Evolutionary conservation across 1,140 invertebrate genomes (phyloP).

Genomic region (Pygmarrhopalites habei): DNA sequence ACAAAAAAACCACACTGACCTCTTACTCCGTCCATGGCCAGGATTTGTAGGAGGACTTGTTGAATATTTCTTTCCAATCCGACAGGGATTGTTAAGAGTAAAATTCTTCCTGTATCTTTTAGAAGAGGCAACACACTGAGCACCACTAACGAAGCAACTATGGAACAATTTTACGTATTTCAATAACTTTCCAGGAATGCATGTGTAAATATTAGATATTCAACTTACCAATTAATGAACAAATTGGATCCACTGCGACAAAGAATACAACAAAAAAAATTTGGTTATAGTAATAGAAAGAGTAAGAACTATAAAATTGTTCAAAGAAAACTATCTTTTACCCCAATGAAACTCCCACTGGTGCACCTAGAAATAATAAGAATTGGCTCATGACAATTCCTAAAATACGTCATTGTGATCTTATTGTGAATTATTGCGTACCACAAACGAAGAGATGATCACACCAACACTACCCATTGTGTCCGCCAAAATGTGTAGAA

Average conservation of each 20-base stretch:
- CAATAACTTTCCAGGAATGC: too few species aligned
- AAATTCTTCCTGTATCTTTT: slow-evolving; percentile 48
- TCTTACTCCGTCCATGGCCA: slow-evolving; percentile 46
- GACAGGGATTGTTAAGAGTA: slow-evolving; percentile 45
- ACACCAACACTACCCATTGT: slow-evolving; percentile 58
- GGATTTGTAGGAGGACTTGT: slow-evolving; percentile 41
- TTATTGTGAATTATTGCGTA: too few species aligned
- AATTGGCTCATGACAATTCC: too few species aligned
- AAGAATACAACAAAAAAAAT: too few species aligned
- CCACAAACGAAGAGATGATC: slow-evolving; percentile 54
- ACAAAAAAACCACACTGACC: too few species aligned
- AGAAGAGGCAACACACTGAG: slow-evolving; percentile 53
- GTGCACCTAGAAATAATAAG: too few species aligned
- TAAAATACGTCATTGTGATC: too few species aligned
- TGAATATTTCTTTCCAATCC: slow-evolving; percentile 28
- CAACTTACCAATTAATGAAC: slow-evolving; percentile 56
- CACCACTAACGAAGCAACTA: slow-evolving; percentile 54
- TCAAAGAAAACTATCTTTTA: too few species aligned
- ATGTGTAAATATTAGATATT: too few species aligned
- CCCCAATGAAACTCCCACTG: slow-evolving; percentile 54
- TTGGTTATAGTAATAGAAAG: too few species aligned
- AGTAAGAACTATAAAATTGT: too few species aligned
- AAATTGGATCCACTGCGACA: slow-evolving; percentile 59
- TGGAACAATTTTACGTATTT: too few species aligned
- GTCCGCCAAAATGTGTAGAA: slow-evolving; percentile 57